Conservation (phyloP, 2,113 vertebrate species). For the Candoia aspera region DNA sequence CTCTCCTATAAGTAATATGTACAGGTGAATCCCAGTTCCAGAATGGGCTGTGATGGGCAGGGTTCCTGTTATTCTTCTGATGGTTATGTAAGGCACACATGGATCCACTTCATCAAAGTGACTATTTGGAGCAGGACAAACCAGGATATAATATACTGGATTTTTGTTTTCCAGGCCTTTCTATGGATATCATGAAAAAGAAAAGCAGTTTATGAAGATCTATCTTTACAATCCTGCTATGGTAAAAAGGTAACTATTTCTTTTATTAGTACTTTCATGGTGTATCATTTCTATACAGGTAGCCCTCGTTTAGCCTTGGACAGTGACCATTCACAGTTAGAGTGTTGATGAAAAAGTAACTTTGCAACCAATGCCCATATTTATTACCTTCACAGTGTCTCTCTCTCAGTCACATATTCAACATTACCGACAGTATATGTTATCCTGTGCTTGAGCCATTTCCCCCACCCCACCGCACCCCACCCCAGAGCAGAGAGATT, state of each 20-base stretch:
- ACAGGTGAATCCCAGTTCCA: background rate
- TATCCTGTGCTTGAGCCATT: no score
- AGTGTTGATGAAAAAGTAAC: no score
- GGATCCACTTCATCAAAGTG: background rate
- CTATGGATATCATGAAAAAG: slow-evolving; percentile 95
- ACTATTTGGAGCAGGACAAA: background rate
- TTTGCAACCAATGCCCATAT: no score
- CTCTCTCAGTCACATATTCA: no score
- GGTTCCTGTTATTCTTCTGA: background rate
- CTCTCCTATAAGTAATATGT: background rate
- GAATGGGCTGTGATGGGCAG: background rate
- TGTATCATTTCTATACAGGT: background rate
- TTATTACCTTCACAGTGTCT: no score
- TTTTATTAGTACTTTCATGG: background rate
- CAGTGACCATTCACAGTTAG: no score
- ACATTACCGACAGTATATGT: no score
- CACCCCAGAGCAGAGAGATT: no score
- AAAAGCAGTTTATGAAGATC: slow-evolving; percentile 98
- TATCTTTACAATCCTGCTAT: slow-evolving; percentile 98
- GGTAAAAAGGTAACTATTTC: slow-evolving; percentile 89
- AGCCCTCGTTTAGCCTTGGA: no score
- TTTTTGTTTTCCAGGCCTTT: slow-evolving; percentile 86
- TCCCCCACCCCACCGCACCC: no score
- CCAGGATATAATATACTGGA: slow-evolving; percentile 40
- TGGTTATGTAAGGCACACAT: background rate